Evolutionary conservation across 53 echinoderm and acorn worm species (phyloP).

Genomic region (Henricia sp.): DNA sequence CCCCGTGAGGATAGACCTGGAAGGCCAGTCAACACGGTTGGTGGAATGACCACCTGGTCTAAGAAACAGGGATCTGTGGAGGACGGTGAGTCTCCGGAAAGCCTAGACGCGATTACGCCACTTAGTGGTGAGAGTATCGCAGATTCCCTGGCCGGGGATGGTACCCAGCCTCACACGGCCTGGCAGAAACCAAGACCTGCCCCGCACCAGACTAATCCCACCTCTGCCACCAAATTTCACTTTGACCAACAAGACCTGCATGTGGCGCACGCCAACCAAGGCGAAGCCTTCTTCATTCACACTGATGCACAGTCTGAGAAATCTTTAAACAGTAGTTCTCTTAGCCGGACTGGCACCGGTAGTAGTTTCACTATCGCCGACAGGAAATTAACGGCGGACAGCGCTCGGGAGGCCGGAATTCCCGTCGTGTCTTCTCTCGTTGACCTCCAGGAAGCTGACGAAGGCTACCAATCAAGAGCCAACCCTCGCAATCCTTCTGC

Average conservation of each 20-base stretch:
- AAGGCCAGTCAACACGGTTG: conserved; percentile 12
- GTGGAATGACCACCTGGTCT: conserved; percentile 52
- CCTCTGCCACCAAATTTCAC: conserved; percentile 60
- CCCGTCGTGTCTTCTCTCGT: conserved; percentile 80
- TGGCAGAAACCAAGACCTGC: conserved; percentile 55
- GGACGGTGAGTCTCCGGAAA: conserved; percentile 77
- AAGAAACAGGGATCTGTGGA: conserved; percentile 16
- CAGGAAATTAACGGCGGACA: conserved; percentile 69
- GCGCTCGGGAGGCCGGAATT: conserved; percentile 82
- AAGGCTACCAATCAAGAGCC: conserved; percentile 44
- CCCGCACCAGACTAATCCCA: conserved; percentile 44
- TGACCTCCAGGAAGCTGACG: conserved; percentile 36
- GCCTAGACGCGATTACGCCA: conserved; percentile 83
- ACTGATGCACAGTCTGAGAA: conserved; percentile 53
- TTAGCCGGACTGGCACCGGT: conserved; percentile 62
- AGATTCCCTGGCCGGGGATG: conserved; percentile 81
- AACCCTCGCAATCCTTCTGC: conserved; percentile 53
- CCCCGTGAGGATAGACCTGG: conserved; percentile 38
- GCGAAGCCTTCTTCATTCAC: conserved; percentile 92
- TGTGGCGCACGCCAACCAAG: conserved; percentile 73
- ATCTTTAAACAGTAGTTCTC: conserved; percentile 45
- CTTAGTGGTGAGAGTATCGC: conserved; percentile 89
- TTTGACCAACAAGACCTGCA: conserved; percentile 72
- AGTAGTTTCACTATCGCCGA: conserved; percentile 87
- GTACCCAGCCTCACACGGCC: conserved; percentile 58